Conservation (phyloP, 1,140 invertebrate genomes). For the Eueides isabella region DNA sequence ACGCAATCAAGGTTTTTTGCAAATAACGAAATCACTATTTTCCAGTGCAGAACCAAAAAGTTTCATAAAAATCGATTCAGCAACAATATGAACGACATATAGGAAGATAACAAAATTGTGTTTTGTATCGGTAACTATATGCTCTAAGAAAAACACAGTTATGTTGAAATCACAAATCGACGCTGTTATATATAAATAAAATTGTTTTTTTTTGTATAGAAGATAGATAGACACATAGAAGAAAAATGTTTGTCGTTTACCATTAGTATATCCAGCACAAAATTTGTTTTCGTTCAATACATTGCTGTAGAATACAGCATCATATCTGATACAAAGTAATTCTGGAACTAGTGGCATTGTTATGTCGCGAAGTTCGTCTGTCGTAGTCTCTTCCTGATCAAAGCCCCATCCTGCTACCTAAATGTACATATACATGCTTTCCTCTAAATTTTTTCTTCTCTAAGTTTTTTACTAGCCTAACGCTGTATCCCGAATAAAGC, state of each 20-base stretch:
- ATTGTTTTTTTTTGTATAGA: too few species aligned
- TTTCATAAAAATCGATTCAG: too few species aligned
- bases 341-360: slow-evolving; percentile 58
- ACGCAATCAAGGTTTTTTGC: not conserved
- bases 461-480: not conserved
- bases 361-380: slow-evolving; percentile 51
- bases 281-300: slow-evolving; percentile 54
- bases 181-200: not conserved
- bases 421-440: not conserved
- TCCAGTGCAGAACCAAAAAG: too few species aligned
- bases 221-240: too few species aligned
- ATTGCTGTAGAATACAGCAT: slow-evolving; percentile 59
- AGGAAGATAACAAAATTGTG: too few species aligned
- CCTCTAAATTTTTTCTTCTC: not conserved
- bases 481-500: too few species aligned
- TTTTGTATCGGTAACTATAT: too few species aligned
- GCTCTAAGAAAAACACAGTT: not conserved
- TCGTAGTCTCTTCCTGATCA: slow-evolving; percentile 41
- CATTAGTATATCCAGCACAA: slow-evolving; percentile 63
- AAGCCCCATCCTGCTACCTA: slow-evolving; percentile 72
- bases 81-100: too few species aligned
- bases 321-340: slow-evolving; percentile 53
- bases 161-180: not conserved
- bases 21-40: too few species aligned
- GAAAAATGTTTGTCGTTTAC: slow-evolving; percentile 33